phyloP scores from a whole-genome alignment of 1,140 invertebrate genomes.

The Sycophila sp. region DNA sequence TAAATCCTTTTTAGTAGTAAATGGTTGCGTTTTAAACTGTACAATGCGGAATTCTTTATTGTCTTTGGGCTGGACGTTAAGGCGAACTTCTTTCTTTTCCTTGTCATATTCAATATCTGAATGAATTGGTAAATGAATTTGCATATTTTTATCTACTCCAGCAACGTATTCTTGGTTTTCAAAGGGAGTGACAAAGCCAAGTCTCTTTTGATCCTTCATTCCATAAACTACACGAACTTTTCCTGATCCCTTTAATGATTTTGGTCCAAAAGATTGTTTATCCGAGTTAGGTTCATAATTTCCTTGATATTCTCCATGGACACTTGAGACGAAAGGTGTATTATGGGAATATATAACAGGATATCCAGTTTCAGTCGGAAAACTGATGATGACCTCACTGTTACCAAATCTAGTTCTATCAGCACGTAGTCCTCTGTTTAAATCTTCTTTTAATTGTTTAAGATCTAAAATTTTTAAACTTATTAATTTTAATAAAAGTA shows the following conservation, averaged over 20 bases:
- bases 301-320: constrained; percentile 42
- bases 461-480: constrained; percentile 45
- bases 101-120: constrained; percentile 61
- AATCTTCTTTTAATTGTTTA: constrained; percentile 48
- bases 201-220: constrained; percentile 66
- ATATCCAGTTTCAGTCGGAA: constrained; percentile 74
- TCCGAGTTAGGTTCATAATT: constrained; percentile 45
- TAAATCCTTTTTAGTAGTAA: constrained; percentile 69
- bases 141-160: constrained; percentile 70
- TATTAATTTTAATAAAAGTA: neutral
- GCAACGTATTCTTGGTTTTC: constrained; percentile 68
- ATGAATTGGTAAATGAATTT: constrained; percentile 68
- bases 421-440: constrained; percentile 63
- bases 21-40: constrained; percentile 72
- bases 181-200: constrained; percentile 74
- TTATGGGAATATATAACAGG: constrained; percentile 73
- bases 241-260: constrained; percentile 34
- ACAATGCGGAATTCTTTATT: constrained; percentile 65
- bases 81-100: constrained; percentile 57
- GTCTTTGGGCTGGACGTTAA: constrained; percentile 63
- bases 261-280: neutral
- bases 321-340: constrained; percentile 62
- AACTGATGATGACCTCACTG: constrained; percentile 68
- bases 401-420: constrained; percentile 65
- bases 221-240: constrained; percentile 65